Evolutionary conservation across 1,140 invertebrate species (phyloP).

Genomic region (Pectinophora gossypiella): DNA sequence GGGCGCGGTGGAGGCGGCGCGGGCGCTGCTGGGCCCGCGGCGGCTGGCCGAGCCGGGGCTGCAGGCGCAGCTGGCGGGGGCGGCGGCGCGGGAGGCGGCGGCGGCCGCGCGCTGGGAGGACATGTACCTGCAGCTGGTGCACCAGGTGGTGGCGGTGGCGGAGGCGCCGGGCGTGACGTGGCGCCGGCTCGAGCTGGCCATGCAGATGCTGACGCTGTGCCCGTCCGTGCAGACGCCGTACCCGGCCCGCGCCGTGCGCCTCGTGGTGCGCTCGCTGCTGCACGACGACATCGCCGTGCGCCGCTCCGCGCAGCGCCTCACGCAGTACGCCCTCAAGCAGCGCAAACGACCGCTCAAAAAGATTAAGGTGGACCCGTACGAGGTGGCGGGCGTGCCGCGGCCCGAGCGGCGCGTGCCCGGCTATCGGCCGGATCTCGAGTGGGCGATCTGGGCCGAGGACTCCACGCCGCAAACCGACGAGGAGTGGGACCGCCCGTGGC

Average conservation of each 20-base stretch:
- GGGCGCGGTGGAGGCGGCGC: constrained; percentile 70
- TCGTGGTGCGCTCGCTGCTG: constrained; percentile 81
- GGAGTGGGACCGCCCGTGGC: constrained; percentile 85
- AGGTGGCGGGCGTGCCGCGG: constrained; percentile 41
- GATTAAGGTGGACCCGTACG: constrained; percentile 74
- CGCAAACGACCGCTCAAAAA: constrained; percentile 84
- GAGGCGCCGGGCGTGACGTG: constrained; percentile 82
- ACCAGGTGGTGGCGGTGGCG: constrained; percentile 79
- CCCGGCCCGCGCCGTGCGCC: constrained; percentile 78
- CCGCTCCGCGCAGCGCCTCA: constrained; percentile 79
- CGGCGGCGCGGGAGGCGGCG: constrained; percentile 43
- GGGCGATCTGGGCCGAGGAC: constrained; percentile 78
- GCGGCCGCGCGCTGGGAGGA: constrained; percentile 60
- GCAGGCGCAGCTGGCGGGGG: constrained; percentile 43
- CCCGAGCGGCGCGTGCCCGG: constrained; percentile 49
- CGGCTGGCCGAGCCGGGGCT: constrained; percentile 34
- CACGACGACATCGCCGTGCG: constrained; percentile 87
- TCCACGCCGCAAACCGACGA: constrained; percentile 77
- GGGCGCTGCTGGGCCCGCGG: background rate
- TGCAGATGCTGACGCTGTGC: constrained; percentile 84
- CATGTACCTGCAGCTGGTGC: constrained; percentile 75
- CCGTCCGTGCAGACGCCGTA: constrained; percentile 81
- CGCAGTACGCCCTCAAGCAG: constrained; percentile 85
- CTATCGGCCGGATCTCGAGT: constrained; percentile 63
- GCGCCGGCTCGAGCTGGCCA: constrained; percentile 85